Base-by-base conservation (phyloP, 1,140 invertebrate genomes). In the Thaumetopoea pityocampa region DNA sequence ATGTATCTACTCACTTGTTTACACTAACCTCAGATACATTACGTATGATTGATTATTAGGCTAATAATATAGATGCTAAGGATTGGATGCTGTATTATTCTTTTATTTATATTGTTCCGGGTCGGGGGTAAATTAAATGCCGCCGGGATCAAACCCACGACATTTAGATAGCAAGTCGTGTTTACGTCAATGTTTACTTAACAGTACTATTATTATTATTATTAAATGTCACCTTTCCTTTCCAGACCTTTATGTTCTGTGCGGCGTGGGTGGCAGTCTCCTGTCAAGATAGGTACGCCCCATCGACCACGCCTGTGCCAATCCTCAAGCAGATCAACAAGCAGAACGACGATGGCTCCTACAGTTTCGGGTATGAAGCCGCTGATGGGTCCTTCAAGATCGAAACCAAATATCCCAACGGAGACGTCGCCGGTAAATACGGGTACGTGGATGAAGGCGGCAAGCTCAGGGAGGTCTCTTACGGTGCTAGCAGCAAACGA, bases 371-470 rank as follows among this genome's bases (percentile, higher is more conserved):
- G 0, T 97, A 95, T 68, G 94, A 96, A 74, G 93, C 89, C 0
- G 95, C 93, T 0, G 94, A 96, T 65, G 95, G 95, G n/a, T 92
- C 93, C 14, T 96, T 94, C 86, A 96, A 96, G 78, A 95, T 96
- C 42, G 95, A 97, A 73, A 95, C 93, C 0, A 95, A 94, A 68
- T 93, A 93, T 51, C 88, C 92, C 0, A 92, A 89, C 11, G 93
- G 94, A 0, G 93, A 94, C 59, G 92, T 95, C 2, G 92, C 91
- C 20, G 94, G 94, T 27, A 93, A 94, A 68, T 92, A 93, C 61
- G 90, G 92, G 9, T 96, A 95, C 70, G 88, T 94, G 0, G 94
- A 95, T 51, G 93, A 94, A 51, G 82, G 85, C 7, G 93, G 94
- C 7, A 89, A 88, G 56, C 45, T 90, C 0, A 87, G 89, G 4